Evolutionary conservation across 1,140 invertebrate genomes (phyloP), one percentile per base, ranked within the genome.

Genomic region (Microplitis mediator): DNA sequence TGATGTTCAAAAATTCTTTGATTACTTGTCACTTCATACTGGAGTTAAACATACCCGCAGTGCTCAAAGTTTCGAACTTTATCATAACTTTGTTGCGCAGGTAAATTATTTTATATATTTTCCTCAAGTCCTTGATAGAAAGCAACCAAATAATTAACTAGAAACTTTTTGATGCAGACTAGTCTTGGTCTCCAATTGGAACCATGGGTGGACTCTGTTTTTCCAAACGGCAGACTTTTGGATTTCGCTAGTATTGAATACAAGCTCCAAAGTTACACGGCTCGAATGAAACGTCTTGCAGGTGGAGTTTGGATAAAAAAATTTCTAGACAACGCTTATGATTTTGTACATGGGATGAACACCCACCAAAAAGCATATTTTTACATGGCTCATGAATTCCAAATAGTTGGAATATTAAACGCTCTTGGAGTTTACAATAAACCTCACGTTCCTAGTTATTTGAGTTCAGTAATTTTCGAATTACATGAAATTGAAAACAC

Each of bases 381-480:
- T 34, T 91, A 90, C 81, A 91, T 90, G 4, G 90, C 88, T 4
- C 92, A 94, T 80, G 93, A 94, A 79, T 91, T 91, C 52, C 93
- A 91, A 52, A 86, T 95, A 2, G 89, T 90, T 3, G 90, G 90
- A n/a, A 74, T 94, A 8, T 85, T 94, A 74, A 86, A 89, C 52
- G 89, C 90, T 0, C 81, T 93, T 23, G 89, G 89, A 8, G 87
- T 93, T 3, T 95, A 90, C 80, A 82, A n/a, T n/a, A n/a, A 92
- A 52, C 82, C 87, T 4, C 89, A 90, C 61, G 87, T 90, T 62
- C 90, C 90, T 0, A 85, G 82, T 70, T 90, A 89, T 75, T 87
- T 88, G 0, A 84, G 89, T n/a, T 88, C 89, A 4, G 79, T 86
- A 4, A 75, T 87, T 31, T 70, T 86, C n/a, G 87, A 88, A 76